These are phyloP conservation scores for Monodelphis domestica DNA, from an alignment of 2,797 vertebrate genomes.

Conservation along the genomic window DNA sequence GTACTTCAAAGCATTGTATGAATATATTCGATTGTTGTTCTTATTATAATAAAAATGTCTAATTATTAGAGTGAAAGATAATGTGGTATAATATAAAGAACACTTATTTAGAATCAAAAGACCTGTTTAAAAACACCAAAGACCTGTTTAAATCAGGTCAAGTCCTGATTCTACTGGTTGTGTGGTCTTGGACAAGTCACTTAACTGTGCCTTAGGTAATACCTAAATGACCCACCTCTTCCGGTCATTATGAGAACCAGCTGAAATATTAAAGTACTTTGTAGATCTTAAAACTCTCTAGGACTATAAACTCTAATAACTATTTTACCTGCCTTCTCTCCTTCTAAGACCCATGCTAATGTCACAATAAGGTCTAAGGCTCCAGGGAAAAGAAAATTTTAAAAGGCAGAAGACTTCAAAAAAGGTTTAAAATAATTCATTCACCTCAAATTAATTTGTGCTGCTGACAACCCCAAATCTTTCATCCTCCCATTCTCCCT, in stretches of 20 bases:
- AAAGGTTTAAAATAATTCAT: not conserved
- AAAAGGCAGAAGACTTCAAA: not conserved
- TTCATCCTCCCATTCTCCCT: not conserved
- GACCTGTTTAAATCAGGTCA: not conserved
- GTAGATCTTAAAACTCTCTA: not conserved
- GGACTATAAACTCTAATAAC: not conserved
- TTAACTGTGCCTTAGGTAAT: not conserved
- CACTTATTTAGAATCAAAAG: not conserved
- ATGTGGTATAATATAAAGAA: not conserved
- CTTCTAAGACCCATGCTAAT: not conserved
- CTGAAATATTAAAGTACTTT: not conserved
- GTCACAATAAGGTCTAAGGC: not conserved
- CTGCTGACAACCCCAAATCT: not conserved
- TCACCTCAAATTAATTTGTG: not conserved
- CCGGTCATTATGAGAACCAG: not conserved
- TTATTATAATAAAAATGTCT: not conserved
- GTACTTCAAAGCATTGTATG: not conserved
- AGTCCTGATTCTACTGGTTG: not conserved
- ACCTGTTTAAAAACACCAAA: too few species aligned
- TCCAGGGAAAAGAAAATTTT: not conserved
- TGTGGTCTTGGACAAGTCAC: not conserved
- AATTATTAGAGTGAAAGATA: not conserved
- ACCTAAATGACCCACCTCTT: not conserved
- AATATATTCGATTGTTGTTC: not conserved
- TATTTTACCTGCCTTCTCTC: too few species aligned